These are phyloP conservation scores for Drosophila equinoxialis DNA, from an alignment of 1,140 invertebrate species.

Conservation along the genomic window DNA sequence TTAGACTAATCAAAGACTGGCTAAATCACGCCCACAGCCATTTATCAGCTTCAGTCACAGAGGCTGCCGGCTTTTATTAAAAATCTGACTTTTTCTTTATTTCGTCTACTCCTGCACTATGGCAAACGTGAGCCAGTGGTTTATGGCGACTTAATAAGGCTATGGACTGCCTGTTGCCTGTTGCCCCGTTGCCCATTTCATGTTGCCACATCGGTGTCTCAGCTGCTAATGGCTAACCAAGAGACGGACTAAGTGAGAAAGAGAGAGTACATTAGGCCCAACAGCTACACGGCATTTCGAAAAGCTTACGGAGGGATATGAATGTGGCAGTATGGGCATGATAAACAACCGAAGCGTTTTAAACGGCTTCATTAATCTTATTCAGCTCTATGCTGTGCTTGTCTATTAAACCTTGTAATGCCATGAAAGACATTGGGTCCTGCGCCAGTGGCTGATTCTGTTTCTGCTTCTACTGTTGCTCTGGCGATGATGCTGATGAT, in stretches of 20 bases:
- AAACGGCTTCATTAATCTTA: constrained; percentile 82
- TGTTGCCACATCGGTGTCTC: constrained; percentile 57
- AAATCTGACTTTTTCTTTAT: constrained; percentile 41
- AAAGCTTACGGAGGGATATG: constrained; percentile 42
- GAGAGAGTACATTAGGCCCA: constrained; percentile 60
- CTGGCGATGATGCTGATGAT: constrained; percentile 19
- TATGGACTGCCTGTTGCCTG: constrained; percentile 62
- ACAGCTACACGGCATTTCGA: constrained; percentile 40
- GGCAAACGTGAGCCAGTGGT: constrained; percentile 77
- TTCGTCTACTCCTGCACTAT: not conserved
- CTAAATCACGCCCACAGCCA: constrained; percentile 68
- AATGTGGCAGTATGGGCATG: constrained; percentile 66
- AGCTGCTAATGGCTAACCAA: constrained; percentile 52
- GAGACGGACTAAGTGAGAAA: constrained; percentile 27
- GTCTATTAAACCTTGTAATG: constrained; percentile 80
- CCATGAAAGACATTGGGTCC: constrained; percentile 34
- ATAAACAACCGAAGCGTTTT: constrained; percentile 82
- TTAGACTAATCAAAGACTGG: constrained; percentile 69
- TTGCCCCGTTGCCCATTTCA: constrained; percentile 42
- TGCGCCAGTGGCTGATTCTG: constrained; percentile 1
- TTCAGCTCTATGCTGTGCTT: constrained; percentile 74
- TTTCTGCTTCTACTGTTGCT: not conserved
- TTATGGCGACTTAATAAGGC: constrained; percentile 79
- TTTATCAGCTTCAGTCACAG: constrained; percentile 65
- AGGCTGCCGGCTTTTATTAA: constrained; percentile 67